phyloP scores from a whole-genome alignment of 2,113 vertebrate species.

The Leptosomus discolor region DNA sequence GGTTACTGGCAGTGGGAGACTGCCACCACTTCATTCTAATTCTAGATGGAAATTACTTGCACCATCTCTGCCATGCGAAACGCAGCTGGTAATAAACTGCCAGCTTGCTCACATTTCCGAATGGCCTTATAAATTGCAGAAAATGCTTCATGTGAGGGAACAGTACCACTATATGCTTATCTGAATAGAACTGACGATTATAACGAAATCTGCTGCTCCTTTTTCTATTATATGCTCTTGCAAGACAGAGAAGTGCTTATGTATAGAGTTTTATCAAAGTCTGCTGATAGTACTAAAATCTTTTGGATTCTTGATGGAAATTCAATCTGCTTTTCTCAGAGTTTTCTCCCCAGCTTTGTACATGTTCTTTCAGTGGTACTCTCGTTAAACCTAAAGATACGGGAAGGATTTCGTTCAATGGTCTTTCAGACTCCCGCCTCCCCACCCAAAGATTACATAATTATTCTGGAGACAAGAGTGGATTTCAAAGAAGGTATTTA shows the following conservation, averaged over 20 bases:
- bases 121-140: constrained; percentile 24
- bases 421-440: neutral
- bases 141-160: constrained; percentile 4
- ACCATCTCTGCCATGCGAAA: neutral
- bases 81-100: constrained; percentile 37
- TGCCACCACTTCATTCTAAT: neutral
- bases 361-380: neutral
- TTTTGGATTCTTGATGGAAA: constrained; percentile 49
- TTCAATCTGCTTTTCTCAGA: constrained; percentile 29
- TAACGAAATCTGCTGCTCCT: constrained; percentile 32
- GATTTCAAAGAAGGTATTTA: neutral
- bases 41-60: constrained; percentile 1
- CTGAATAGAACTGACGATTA: constrained; percentile 41
- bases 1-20: neutral
- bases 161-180: neutral
- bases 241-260: constrained; percentile 48
- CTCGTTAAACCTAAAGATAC: neutral
- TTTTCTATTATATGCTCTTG: constrained; percentile 9
- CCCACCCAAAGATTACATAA: neutral
- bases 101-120: constrained; percentile 35
- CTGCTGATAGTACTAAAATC: constrained; percentile 61
- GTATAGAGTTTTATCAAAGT: constrained; percentile 39
- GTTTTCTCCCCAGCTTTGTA: neutral
- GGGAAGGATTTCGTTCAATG: neutral
- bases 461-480: neutral